A percentile compares a stretch with the other conserved stretches of the same genome.
phyloP scores from a whole-genome alignment of 2,113 vertebrate genomes.

The Axis porcinus region DNA sequence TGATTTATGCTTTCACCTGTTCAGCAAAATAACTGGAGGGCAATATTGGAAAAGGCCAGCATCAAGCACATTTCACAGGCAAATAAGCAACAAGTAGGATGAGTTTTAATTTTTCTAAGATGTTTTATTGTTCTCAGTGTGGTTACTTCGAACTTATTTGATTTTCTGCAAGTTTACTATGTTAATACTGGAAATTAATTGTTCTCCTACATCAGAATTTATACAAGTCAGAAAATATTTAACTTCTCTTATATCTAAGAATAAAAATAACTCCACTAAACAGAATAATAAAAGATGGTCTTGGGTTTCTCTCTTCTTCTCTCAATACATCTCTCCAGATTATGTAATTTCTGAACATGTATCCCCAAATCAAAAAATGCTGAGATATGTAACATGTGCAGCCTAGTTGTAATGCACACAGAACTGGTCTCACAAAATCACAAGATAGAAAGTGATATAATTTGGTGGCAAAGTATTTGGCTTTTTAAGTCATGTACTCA shows the following conservation, averaged over 20 bases:
- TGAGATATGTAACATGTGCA: not conserved
- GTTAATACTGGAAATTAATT: slow-evolving; percentile 45
- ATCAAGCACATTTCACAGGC: slow-evolving; percentile 47
- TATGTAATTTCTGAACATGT: not conserved
- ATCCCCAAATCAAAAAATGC: not conserved
- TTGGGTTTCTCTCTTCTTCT: not conserved
- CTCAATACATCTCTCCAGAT: not conserved
- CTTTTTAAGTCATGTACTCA: not conserved
- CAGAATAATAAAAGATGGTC: slow-evolving; percentile 28
- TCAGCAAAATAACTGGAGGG: slow-evolving; percentile 70
- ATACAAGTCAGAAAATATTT: slow-evolving; percentile 45
- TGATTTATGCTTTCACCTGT: slow-evolving; percentile 61
- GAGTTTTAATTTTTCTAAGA: not conserved
- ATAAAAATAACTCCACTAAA: slow-evolving; percentile 23
- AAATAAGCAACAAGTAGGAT: slow-evolving; percentile 64
- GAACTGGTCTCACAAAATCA: not conserved
- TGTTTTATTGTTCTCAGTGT: slow-evolving; percentile 53
- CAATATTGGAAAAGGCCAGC: slow-evolving; percentile 46
- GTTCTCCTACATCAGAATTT: slow-evolving; percentile 40
- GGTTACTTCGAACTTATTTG: slow-evolving; percentile 29
- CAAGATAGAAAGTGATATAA: not conserved
- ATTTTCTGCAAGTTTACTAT: slow-evolving; percentile 62
- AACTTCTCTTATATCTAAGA: slow-evolving; percentile 20
- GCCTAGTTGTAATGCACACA: not conserved
- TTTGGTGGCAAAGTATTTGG: not conserved